Percentiles rank a stretch among this genome's conserved stretches.
Conservation (phyloP, 2,113 vertebrate genomes). For the Triplophysa tibetana region DNA sequence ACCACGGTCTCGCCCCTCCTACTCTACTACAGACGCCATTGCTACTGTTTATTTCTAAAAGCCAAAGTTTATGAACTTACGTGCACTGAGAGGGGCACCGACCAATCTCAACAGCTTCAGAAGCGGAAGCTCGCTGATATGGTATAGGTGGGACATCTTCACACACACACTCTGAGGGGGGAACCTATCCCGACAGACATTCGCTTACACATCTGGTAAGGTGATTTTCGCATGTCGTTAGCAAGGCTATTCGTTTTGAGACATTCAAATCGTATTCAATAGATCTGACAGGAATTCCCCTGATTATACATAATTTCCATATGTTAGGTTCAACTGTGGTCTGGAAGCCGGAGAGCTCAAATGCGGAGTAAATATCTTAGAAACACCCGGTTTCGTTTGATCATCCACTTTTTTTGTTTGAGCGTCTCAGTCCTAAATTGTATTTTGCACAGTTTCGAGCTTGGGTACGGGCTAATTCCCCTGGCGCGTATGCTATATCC, state of each 20-base stretch:
- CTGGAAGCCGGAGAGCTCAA: neutral
- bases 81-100: no score
- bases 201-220: neutral
- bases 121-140: no score
- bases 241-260: neutral
- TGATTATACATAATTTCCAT: neutral
- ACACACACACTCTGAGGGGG: no score
- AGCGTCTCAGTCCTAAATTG: conserved; percentile 30
- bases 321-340: conserved; percentile 5
- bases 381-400: conserved; percentile 11
- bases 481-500: conserved; percentile 34
- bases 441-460: conserved; percentile 23
- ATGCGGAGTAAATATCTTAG: neutral
- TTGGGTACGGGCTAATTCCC: conserved; percentile 32
- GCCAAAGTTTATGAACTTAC: no score
- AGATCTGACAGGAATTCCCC: neutral
- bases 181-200: neutral
- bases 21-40: no score
- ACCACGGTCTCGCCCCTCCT: no score
- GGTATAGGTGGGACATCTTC: no score
- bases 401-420: conserved; percentile 1
- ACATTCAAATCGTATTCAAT: conserved; percentile 7
- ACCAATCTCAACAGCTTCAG: no score
- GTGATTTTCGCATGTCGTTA: neutral
- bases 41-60: no score